A percentile compares a stretch with the other conserved stretches of the same genome.
Conservation (phyloP, 2,113 vertebrate genomes). For the Atractosteus spatula region DNA sequence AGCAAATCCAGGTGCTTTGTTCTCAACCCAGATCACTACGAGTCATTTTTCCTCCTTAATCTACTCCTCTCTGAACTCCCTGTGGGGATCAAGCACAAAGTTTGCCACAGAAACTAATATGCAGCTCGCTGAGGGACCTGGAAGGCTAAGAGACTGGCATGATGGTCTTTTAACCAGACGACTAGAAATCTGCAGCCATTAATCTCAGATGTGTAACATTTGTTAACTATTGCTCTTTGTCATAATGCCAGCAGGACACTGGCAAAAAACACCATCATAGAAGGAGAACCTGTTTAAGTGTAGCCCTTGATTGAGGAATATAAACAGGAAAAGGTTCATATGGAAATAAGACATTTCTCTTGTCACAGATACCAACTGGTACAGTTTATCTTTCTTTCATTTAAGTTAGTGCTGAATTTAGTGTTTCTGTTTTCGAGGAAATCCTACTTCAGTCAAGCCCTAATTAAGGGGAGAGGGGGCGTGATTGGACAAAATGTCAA, state of each 20-base stretch:
- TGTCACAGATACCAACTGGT: not conserved
- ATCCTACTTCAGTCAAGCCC: not conserved
- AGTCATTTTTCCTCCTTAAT: constrained; percentile 31
- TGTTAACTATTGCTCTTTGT: constrained; percentile 15
- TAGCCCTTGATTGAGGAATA: not conserved
- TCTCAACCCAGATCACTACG: constrained; percentile 17
- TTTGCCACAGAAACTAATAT: constrained; percentile 8
- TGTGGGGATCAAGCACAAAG: constrained; percentile 19
- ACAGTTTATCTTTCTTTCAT: not conserved
- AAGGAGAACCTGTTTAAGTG: not conserved
- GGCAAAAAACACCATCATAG: constrained; percentile 5
- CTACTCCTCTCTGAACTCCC: constrained; percentile 22
- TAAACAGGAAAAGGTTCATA: constrained; percentile 8
- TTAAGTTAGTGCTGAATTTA: not conserved
- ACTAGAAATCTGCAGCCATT: constrained; percentile 12
- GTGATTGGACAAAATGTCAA: no score
- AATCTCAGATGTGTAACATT: constrained; percentile 20
- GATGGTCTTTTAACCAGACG: constrained; percentile 3
- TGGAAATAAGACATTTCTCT: not conserved
- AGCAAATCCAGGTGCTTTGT: constrained; percentile 39
- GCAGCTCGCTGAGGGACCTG: constrained; percentile 15
- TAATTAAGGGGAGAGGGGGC: no score
- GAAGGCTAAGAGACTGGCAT: not conserved
- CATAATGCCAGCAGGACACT: constrained; percentile 10
- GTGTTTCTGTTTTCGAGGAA: not conserved